phyloP scores from a whole-genome alignment of 1,140 invertebrate species.

The Druon quercuslanigerum region DNA sequence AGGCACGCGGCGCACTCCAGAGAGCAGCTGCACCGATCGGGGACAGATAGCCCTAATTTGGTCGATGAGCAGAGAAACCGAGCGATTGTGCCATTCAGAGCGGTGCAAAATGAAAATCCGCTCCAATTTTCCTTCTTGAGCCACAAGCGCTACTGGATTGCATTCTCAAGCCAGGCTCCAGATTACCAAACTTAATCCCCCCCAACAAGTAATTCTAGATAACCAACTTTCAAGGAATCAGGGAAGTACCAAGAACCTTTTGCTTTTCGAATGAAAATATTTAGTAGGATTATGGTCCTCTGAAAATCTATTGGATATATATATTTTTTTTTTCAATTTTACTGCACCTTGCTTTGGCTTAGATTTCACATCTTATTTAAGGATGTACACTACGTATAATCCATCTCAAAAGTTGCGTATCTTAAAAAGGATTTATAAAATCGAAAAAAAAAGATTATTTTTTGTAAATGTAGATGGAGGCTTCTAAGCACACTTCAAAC shows the following conservation, averaged over 20 bases:
- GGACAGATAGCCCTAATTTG: slow-evolving; percentile 63
- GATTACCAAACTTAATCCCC: slow-evolving; percentile 4
- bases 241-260: not conserved
- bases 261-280: not conserved
- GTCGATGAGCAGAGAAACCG: slow-evolving; percentile 43
- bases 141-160: slow-evolving; percentile 51
- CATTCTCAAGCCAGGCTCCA: slow-evolving; percentile 35
- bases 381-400: no score
- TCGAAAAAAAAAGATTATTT: no score
- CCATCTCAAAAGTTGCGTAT: no score
- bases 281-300: not conserved
- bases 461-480: no score
- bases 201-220: slow-evolving; percentile 16
- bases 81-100: slow-evolving; percentile 41
- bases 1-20: slow-evolving; percentile 47
- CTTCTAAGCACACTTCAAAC: no score
- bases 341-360: no score
- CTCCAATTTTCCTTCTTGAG: slow-evolving; percentile 51
- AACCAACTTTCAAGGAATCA: not conserved
- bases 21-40: slow-evolving; percentile 57
- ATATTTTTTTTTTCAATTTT: no score
- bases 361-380: no score
- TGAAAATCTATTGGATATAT: no score
- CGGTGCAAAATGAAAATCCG: slow-evolving; percentile 51
- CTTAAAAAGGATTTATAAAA: no score